Base-by-base conservation (phyloP, 2,113 vertebrate genomes). In the Aegithalos caudatus region DNA sequence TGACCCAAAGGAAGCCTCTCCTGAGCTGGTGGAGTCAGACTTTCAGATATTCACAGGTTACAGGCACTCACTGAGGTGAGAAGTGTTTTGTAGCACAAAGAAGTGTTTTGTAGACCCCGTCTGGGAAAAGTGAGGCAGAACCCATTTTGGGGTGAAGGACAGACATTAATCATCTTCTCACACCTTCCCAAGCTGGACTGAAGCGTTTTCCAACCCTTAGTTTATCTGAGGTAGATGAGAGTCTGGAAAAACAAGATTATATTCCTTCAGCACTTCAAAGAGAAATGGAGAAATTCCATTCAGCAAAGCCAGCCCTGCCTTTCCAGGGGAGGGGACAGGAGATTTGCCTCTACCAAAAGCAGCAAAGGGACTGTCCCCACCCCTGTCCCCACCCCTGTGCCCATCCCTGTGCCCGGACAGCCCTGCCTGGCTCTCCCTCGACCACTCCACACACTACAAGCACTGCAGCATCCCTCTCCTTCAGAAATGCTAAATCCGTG, bases 231-330 rank as follows among this genome's bases (percentile, higher is more conserved):
- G 84, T 48, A 92, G 80, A 73, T 82, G 78, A 89, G 77, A 67
- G 80, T 28, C 91, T 96, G 96, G 70, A 72, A 88, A 94, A 96
- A 81, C 83, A 78, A 91, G 94, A 92, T 96, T 92, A 67, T 58
- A 31, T 87, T 93, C 65, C 48, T 60, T 38, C 54, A 88, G 70
- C 23, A 57, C 80, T 93, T 91, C 73, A 89, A 88, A 95, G 73
- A n/a, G 51, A 33, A 70, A 47, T 14, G 15, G 57, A 37, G 78
- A 48, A 51, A 33, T 28, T 95, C 40, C 33, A 17, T 12, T 42
- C 57, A 74, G 60, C 44, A 85, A 80, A 79, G 23, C 10, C 57
- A 44, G 23, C 71, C 42, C 73, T 94, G 40, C 76, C 38, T 71
- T 66, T 25, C 25, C 4, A 0, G 81, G 1, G 47, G 31, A 77